A percentile compares a stretch with the other conserved stretches of the same genome.
These are phyloP conservation scores for Nibea coibor DNA, from an alignment of 2,113 vertebrate species.

Conservation along the genomic window DNA sequence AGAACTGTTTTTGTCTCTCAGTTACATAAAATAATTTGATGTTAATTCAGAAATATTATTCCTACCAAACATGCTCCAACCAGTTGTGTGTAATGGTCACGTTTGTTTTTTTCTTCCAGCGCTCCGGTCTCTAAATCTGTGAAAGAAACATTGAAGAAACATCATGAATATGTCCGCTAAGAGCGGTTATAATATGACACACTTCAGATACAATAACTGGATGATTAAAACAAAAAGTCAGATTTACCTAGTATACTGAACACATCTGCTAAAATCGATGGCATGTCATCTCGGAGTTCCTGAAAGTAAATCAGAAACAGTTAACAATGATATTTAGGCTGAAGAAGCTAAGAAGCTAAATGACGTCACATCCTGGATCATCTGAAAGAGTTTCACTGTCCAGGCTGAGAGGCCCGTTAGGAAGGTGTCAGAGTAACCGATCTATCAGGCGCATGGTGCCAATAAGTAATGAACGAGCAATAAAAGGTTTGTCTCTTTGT, in stretches of 20 bases:
- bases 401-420: too few species aligned
- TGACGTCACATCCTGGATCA: not conserved
- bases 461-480: not conserved
- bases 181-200: too few species aligned
- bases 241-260: slow-evolving; percentile 94
- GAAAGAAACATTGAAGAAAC: not conserved
- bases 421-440: too few species aligned
- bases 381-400: not conserved
- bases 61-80: slow-evolving; percentile 98
- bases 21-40: not conserved
- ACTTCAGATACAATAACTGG: not conserved
- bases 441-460: not conserved
- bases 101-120: slow-evolving; percentile 97
- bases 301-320: slow-evolving; percentile 66
- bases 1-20: not conserved
- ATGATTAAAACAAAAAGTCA: slow-evolving; percentile 15
- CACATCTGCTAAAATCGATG: slow-evolving; percentile 98
- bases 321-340: not conserved
- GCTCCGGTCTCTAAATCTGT: slow-evolving; percentile 97
- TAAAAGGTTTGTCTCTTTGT: not conserved
- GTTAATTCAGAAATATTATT: slow-evolving; percentile 16
- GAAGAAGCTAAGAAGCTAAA: not conserved
- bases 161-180: too few species aligned
- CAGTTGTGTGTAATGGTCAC: slow-evolving; percentile 96
- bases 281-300: slow-evolving; percentile 96